These are phyloP conservation scores for Drosophila limbata DNA, from an alignment of 2,888 invertebrate genomes.

Conservation along the genomic window DNA sequence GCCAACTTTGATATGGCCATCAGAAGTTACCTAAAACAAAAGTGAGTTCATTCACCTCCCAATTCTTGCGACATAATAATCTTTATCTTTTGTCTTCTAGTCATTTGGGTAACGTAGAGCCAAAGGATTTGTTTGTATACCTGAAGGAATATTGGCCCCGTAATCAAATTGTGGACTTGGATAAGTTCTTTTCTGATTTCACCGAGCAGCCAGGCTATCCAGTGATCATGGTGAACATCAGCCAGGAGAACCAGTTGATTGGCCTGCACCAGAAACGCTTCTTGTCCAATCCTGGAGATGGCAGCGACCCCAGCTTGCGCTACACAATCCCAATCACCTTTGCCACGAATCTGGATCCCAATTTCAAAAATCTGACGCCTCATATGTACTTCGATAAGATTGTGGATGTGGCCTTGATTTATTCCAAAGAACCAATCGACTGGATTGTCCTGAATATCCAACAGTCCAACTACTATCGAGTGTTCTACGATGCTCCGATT, in stretches of 20 bases:
- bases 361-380: conserved; percentile 73
- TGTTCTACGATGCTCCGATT: conserved; percentile 88
- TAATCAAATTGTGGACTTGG: conserved; percentile 75
- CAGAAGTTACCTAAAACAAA: conserved; percentile 86
- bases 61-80: neutral
- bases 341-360: conserved; percentile 56
- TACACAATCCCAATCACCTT: conserved; percentile 82
- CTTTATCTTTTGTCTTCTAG: conserved; percentile 39
- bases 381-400: conserved; percentile 56
- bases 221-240: conserved; percentile 86
- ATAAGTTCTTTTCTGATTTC: conserved; percentile 87
- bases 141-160: conserved; percentile 83
- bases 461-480: conserved; percentile 86
- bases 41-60: conserved; percentile 80
- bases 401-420: conserved; percentile 1
- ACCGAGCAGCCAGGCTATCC: conserved; percentile 89
- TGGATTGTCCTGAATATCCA: conserved; percentile 82
- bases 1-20: conserved; percentile 87
- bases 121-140: conserved; percentile 86
- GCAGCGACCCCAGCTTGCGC: conserved; percentile 52
- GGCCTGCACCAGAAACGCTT: conserved; percentile 72
- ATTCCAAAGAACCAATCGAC: conserved; percentile 44
- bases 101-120: conserved; percentile 83
- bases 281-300: conserved; percentile 59
- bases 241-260: conserved; percentile 20